phyloP scores from a whole-genome alignment of 2,888 invertebrate genomes.

The Gasteruption jaculator region DNA sequence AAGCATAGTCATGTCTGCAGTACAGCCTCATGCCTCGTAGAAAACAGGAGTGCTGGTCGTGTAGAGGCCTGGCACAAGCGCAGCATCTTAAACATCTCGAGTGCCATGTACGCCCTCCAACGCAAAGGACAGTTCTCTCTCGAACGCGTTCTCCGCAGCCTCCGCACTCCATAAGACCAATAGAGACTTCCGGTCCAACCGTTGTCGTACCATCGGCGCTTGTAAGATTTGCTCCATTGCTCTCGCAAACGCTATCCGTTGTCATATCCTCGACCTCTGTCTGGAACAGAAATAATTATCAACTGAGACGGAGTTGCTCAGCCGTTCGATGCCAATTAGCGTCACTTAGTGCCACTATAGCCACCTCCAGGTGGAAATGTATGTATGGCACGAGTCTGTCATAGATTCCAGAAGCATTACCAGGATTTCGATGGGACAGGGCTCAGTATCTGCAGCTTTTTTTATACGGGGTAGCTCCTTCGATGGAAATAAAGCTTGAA shows the following conservation, averaged over 20 bases:
- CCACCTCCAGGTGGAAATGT: too few species aligned
- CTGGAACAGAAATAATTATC: constrained; percentile 30
- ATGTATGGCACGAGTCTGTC: too few species aligned
- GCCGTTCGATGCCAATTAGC: too few species aligned
- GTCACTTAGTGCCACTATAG: too few species aligned
- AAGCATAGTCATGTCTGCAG: constrained; percentile 91
- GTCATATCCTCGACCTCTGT: constrained; percentile 44
- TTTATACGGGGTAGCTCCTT: too few species aligned
- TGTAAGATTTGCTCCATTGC: constrained; percentile 30
- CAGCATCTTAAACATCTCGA: constrained; percentile 86
- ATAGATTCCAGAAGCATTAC: too few species aligned
- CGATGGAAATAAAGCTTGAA: too few species aligned
- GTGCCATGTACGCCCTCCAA: constrained; percentile 91
- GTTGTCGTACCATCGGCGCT: constrained; percentile 22
- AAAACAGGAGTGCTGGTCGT: constrained; percentile 90
- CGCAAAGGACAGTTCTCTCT: constrained; percentile 52
- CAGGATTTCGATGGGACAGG: too few species aligned
- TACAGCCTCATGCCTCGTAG: constrained; percentile 87
- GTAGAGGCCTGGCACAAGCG: constrained; percentile 84
- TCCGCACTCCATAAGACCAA: constrained; percentile 55
- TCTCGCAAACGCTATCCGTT: constrained; percentile 38
- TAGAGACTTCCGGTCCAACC: constrained; percentile 71
- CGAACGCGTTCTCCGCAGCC: constrained; percentile 47
- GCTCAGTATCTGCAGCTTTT: too few species aligned
- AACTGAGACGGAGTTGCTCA: too few species aligned